Evolutionary conservation across 2,888 invertebrate genomes (phyloP).

Genomic region (Kryphioiulus occultus): DNA sequence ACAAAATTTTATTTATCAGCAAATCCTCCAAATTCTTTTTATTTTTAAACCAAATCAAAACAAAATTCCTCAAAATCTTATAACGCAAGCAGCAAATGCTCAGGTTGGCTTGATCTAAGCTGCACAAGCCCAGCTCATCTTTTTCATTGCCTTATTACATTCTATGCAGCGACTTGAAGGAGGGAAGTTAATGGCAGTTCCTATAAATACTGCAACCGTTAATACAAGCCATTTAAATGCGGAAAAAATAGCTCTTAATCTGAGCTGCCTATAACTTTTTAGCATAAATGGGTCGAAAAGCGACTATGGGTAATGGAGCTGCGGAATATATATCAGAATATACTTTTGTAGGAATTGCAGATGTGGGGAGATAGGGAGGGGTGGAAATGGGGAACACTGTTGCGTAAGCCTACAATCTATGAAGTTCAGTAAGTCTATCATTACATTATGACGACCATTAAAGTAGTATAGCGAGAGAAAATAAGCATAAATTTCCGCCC

Average conservation of each 20-base stretch:
- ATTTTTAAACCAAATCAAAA: no score
- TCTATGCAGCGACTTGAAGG: not conserved
- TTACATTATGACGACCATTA: constrained; percentile 35
- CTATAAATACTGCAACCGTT: constrained; percentile 35
- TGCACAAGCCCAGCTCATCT: not conserved
- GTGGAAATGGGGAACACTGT: not conserved
- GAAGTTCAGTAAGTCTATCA: constrained; percentile 35
- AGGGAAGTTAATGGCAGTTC: not conserved
- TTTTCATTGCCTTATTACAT: constrained; percentile 19
- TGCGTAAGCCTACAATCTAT: constrained; percentile 35
- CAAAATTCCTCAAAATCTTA: no score
- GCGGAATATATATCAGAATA: not conserved
- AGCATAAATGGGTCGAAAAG: constrained; percentile 43
- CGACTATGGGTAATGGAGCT: not conserved
- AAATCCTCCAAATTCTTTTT: no score
- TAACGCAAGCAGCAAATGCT: not conserved
- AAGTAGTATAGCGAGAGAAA: constrained; percentile 9
- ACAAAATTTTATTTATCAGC: no score
- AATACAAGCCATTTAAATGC: constrained; percentile 44
- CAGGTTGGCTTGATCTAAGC: not conserved
- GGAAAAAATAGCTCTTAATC: constrained; percentile 43
- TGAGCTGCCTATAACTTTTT: constrained; percentile 29
- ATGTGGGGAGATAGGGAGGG: not conserved
- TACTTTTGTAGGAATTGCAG: not conserved
- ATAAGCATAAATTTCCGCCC: constrained; percentile 19